Base-by-base conservation (phyloP, 2,888 invertebrate genomes). In the Amblyjoppa fuscipennis region DNA sequence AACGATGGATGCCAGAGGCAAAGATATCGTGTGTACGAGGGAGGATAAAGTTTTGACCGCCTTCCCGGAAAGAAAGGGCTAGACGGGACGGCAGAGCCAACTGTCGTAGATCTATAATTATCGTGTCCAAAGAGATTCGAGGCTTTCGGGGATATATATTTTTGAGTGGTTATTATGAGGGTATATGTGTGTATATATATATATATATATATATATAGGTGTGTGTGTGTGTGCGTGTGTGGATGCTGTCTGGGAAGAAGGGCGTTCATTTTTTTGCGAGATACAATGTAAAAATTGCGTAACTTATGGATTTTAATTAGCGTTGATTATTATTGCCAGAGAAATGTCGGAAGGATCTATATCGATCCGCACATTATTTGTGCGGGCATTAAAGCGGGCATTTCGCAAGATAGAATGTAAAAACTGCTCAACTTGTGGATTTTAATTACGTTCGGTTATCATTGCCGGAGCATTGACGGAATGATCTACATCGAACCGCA, bases 41-140 rank as follows among this genome's bases (percentile, higher is more conserved):
- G 20, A 41, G 41, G 28, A 49, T 31, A 49, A 66, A 51, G 53
- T 38, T 53, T 66, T 68, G 66, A 76, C 53, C 51, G 38, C 25
- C 9, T 76, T 76, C 66, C 7, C 7, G 53, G 68, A 77, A 66
- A 45, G 45, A 45, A 53, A 20, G 25, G 53, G 53, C 9, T n/a
- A 16, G 38, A 25, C 61, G 25, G 41, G n/a, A n/a, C 66, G 69
- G 75, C 45, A 31, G 56, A 75, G 3, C 59, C 64, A 31, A 59
- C 38, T 53, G 16, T 81, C 61, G 25, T 66, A 53, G 70, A 69
- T 20, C 82, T 91, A 87, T 89, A 89, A 90, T 91, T 90, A 91
- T 89, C 89, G 89, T 89, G 91, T 91, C 90, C 89, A 90, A 89
- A 89, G 89, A 78, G 59, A 71, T 53, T 80, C 61, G 69, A 73